Conservation (phyloP, 1,140 invertebrate species). For the Subanguina moxae region DNA sequence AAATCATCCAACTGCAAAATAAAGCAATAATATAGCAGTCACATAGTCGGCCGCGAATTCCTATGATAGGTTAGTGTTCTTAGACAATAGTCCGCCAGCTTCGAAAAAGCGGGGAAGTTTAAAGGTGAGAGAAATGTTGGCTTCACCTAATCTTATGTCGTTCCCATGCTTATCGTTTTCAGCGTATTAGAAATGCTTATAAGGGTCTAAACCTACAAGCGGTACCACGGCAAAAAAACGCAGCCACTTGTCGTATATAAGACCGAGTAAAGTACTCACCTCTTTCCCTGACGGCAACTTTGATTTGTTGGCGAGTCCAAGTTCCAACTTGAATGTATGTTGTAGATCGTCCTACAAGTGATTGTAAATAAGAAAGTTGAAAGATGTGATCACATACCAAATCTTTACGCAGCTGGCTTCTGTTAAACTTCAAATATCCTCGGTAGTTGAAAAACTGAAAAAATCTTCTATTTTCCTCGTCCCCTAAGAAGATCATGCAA, state of each 20-base stretch:
- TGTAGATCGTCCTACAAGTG: constrained; percentile 23
- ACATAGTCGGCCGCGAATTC: neutral
- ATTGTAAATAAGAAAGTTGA: no score
- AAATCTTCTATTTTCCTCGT: no score
- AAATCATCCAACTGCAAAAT: constrained; percentile 31
- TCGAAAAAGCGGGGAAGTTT: no score
- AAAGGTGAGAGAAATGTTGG: no score
- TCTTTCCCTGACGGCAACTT: constrained; percentile 27
- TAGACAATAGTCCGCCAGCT: neutral
- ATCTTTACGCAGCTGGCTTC: constrained; percentile 33
- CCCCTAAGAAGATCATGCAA: constrained; percentile 18
- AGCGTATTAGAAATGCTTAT: no score
- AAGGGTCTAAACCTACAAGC: no score
- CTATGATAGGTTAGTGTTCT: neutral
- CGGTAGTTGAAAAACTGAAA: constrained; percentile 46
- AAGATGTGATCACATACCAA: neutral
- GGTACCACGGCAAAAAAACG: no score
- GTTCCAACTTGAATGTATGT: constrained; percentile 13
- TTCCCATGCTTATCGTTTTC: no score
- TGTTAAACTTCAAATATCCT: constrained; percentile 36
- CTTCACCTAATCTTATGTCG: no score
- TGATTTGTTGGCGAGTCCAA: constrained; percentile 20
- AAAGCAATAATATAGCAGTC: neutral
- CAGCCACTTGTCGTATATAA: no score
- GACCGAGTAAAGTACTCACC: constrained; percentile 15